Evolutionary conservation across 2,888 invertebrate species (phyloP).

Genomic region (Heteromurus nitidus): DNA sequence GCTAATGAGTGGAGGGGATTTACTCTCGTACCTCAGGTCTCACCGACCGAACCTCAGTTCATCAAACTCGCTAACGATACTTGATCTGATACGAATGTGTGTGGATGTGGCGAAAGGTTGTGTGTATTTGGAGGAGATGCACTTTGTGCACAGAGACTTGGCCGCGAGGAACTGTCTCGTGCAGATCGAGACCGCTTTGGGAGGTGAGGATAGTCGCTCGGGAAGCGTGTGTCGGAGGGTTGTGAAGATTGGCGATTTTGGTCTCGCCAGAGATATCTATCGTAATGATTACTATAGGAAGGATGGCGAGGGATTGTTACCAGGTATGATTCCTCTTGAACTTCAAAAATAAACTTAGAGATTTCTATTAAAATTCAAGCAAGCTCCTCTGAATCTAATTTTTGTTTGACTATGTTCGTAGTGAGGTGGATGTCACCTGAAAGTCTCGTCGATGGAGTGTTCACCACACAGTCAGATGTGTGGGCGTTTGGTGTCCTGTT

Average conservation of each 20-base stretch:
- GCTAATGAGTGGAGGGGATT: slow-evolving; percentile 97
- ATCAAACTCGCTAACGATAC: slow-evolving; percentile 80
- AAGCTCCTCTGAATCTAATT: too few relatives aligned
- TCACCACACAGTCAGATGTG: slow-evolving; percentile 97
- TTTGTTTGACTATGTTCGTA: too few relatives aligned
- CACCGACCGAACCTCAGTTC: slow-evolving; percentile 85
- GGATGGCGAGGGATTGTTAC: slow-evolving; percentile 89
- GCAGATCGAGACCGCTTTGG: slow-evolving; percentile 72
- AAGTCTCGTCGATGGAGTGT: slow-evolving; percentile 95
- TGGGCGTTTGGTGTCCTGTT: slow-evolving; percentile 93
- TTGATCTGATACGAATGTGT: slow-evolving; percentile 93
- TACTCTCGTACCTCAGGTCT: slow-evolving; percentile 90
- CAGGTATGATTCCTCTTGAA: slow-evolving; percentile 75
- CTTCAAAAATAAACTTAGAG: background rate
- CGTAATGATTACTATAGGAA: slow-evolving; percentile 98
- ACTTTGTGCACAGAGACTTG: slow-evolving; percentile 97
- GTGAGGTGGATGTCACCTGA: slow-evolving; percentile 98
- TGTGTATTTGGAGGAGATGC: slow-evolving; percentile 95
- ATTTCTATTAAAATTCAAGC: background rate
- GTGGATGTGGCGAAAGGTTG: slow-evolving; percentile 97
- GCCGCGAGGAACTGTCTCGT: slow-evolving; percentile 97
- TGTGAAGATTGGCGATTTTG: slow-evolving; percentile 98
- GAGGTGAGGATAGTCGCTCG: background rate
- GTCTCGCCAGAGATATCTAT: slow-evolving; percentile 96
- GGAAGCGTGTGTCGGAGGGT: slow-evolving; percentile 81